Percentiles rank a stretch among this genome's conserved stretches.
Conservation (phyloP, 2,888 invertebrate species). For the Hipparchia semele region DNA sequence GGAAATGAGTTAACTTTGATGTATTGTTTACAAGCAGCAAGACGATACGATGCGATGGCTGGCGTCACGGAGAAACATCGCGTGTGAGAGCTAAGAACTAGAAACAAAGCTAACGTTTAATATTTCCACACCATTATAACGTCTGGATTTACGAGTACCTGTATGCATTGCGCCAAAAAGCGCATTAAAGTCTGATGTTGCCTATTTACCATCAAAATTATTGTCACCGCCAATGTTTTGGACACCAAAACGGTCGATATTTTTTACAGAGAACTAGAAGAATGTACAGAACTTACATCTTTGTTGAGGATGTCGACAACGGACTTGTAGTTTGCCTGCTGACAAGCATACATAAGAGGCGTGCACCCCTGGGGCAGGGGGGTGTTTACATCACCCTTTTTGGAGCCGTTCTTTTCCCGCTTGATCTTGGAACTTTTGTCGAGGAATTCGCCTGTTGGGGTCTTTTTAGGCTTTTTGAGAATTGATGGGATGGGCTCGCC, state of each 20-base stretch:
- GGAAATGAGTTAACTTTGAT: conserved; percentile 18
- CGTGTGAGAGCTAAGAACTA: conserved; percentile 56
- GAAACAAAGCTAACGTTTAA: conserved; percentile 59
- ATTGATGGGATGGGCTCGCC: conserved; percentile 78
- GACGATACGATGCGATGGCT: conserved; percentile 43
- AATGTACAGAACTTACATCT: conserved; percentile 84
- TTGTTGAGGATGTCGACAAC: conserved; percentile 89
- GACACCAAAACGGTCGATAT: background rate
- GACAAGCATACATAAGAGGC: conserved; percentile 95
- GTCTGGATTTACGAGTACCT: conserved; percentile 22
- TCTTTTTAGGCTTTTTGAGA: conserved; percentile 71
- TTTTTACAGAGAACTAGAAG: background rate
- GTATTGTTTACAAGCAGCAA: conserved; percentile 55
- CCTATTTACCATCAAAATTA: background rate
- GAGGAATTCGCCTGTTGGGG: conserved; percentile 67
- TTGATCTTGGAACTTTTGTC: conserved; percentile 77
- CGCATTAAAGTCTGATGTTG: conserved; percentile 9
- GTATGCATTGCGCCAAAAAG: conserved; percentile 28
- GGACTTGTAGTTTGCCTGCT: conserved; percentile 91
- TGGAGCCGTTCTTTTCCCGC: conserved; percentile 66
- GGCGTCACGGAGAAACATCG: conserved; percentile 60
- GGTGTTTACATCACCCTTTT: conserved; percentile 67
- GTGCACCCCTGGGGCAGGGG: conserved; percentile 88
- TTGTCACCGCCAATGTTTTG: background rate
- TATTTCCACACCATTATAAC: conserved; percentile 49